Evolutionary conservation across 2,797 vertebrate genomes (phyloP), one percentile per base, ranked within the genome.

Genomic region (Galaxias olidus): DNA sequence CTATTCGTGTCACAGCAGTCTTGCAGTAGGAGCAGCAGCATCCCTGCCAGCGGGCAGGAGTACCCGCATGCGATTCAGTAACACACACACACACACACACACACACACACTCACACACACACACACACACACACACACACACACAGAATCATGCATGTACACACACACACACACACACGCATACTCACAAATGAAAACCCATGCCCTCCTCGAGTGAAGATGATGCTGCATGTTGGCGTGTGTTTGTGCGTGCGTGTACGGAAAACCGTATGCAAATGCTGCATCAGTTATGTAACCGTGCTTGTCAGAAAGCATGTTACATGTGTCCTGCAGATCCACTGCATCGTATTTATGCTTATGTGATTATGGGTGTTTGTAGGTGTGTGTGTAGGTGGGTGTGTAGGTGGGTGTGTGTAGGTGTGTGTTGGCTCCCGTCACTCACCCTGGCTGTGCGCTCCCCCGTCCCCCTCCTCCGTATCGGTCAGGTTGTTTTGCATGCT

Each of bases 401-500:
- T 59, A 18, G 44, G 20, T 44, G 6, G 43, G 54, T 59, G 65
- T 30, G 65, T 55, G 47, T 11, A 19, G 43, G 52, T 57, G 52
- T 62, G 60, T 10, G 46, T 42, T 9, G 46, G 52, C 54, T 91
- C 91, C 88, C 88, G 87, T 84, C 85, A 93, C 95, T 95, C 93
- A 97, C 96, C 96, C 87, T 95, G 96, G 82, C 89, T 91, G 81
- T 94, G 95, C 73, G 94, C 92, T 81, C 93, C 95, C 85, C 94
- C 96, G 78, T 98, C 96, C 84, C 93, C 96, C 87, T 98, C 96
- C 92, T 97, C 96, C 77, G 95, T 94, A 88, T 98, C 96, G 74
- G 94, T 95, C 93, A 98, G 94, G 93, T 96, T 97, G 94, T 98
- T 98, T 75, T 96, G 94, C 96, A 98, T 98, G 92, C 93, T 90